Evolutionary conservation across 2,888 invertebrate genomes (phyloP).

Genomic region (Monoplex corrugatus): DNA sequence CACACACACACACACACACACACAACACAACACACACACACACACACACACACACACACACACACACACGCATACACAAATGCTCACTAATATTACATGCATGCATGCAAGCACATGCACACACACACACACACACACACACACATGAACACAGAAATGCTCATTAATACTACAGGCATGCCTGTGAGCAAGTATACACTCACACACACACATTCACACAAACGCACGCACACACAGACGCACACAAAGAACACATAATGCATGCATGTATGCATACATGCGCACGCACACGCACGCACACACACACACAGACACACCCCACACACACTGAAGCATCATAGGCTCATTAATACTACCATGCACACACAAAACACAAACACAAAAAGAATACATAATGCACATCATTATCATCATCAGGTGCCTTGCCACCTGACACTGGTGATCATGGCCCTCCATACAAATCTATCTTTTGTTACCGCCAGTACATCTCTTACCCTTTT

Average conservation of each 20-base stretch:
- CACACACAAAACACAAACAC: neutral
- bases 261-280: neutral
- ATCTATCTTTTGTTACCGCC: no score
- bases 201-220: conserved; percentile 8
- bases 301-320: conserved; percentile 13
- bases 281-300: conserved; percentile 15
- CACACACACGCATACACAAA: neutral
- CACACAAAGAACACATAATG: neutral
- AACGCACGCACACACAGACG: conserved; percentile 29
- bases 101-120: neutral
- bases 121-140: neutral
- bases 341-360: neutral
- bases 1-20: neutral
- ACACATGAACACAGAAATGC: no score
- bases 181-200: no score
- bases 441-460: no score
- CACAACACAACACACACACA: neutral
- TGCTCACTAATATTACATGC: neutral
- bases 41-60: no score
- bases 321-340: no score
- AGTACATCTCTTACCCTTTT: no score
- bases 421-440: no score
- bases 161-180: no score
- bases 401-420: no score
- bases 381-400: no score